Evolutionary conservation across 2,797 vertebrate species (phyloP).

Genomic region (Leptodactylus fallax): DNA sequence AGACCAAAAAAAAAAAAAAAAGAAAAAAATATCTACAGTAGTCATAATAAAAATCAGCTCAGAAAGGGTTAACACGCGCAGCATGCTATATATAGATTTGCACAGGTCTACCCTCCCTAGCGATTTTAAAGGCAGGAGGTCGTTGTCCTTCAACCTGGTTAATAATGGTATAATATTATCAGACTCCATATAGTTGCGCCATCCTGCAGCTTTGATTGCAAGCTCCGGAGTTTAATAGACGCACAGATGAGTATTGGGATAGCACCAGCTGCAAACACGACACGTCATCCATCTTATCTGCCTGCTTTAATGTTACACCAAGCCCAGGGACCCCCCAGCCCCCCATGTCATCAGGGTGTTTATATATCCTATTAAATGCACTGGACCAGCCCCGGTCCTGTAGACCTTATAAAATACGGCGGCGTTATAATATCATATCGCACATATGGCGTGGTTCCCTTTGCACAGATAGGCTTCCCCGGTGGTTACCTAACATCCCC

Average conservation of each 20-base stretch:
- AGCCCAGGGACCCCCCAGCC: background rate
- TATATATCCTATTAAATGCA: background rate
- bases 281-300: constrained; percentile 39
- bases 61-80: constrained; percentile 5
- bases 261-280: constrained; percentile 16
- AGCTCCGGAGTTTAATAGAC: background rate
- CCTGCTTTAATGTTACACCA: constrained; percentile 1
- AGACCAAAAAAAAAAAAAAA: background rate
- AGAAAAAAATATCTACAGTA: background rate
- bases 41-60: background rate
- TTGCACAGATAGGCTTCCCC: constrained; percentile 39
- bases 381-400: background rate
- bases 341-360: background rate
- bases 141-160: background rate
- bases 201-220: constrained; percentile 6
- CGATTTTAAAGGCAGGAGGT: constrained; percentile 13
- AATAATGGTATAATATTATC: background rate
- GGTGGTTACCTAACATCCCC: constrained; percentile 46
- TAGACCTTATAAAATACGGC: background rate
- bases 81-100: constrained; percentile 26
- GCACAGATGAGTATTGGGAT: background rate
- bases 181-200: background rate
- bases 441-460: constrained; percentile 46
- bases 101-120: background rate
- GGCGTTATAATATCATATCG: constrained; percentile 21